Conservation (phyloP, 2,888 invertebrate species). For the Orthosia incerta region DNA sequence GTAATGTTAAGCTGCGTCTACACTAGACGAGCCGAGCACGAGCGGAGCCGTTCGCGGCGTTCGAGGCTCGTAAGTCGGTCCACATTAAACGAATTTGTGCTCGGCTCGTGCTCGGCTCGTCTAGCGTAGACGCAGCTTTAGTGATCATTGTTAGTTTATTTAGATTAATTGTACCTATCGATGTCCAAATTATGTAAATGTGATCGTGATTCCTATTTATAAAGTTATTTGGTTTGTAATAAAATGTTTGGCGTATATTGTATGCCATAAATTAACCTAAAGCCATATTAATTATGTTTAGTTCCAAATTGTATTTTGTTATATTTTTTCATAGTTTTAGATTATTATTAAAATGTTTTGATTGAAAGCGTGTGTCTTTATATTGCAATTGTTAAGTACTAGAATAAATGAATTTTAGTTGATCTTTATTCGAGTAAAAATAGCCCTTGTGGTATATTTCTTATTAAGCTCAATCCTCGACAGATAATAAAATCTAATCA, state of each 20-base stretch:
- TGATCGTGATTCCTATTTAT: slow-evolving; percentile 11
- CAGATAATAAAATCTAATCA: too few species aligned
- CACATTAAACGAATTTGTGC: too few species aligned
- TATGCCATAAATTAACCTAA: slow-evolving; percentile 48
- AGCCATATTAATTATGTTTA: background rate
- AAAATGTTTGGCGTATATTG: background rate
- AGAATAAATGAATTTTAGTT: background rate
- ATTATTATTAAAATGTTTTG: slow-evolving; percentile 44
- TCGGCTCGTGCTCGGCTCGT: too few species aligned
- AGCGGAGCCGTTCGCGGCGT: too few species aligned
- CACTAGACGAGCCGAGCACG: too few species aligned
- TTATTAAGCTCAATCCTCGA: too few species aligned
- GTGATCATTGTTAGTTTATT: slow-evolving; percentile 3
- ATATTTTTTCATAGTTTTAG: slow-evolving; percentile 20
- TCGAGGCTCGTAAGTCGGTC: too few species aligned
- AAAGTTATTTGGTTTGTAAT: background rate
- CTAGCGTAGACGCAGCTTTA: too few species aligned
- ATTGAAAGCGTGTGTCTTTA: slow-evolving; percentile 9
- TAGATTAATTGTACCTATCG: slow-evolving; percentile 15
- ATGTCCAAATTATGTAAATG: slow-evolving; percentile 43
- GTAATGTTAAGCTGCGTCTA: too few species aligned
- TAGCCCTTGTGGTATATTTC: too few species aligned
- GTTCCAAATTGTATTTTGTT: background rate
- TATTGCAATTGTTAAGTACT: background rate
- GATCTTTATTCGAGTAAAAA: too few species aligned